Conservation (phyloP, 2,888 invertebrate species). For the Athripsodes cinereus region DNA sequence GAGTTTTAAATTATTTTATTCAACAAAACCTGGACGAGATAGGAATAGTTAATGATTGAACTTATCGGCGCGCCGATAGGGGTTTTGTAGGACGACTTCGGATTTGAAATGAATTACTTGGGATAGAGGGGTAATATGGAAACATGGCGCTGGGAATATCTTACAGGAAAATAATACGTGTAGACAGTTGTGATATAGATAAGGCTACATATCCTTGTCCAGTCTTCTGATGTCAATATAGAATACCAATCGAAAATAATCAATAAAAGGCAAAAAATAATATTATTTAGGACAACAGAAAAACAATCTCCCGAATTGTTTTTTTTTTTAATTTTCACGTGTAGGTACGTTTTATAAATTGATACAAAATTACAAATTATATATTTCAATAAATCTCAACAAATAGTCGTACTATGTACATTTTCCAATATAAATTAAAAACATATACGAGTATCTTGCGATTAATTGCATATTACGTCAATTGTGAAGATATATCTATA, state of each 20-base stretch:
- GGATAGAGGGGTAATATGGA: background rate
- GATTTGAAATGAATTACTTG: background rate
- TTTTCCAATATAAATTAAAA: too few species aligned
- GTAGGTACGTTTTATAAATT: too few species aligned
- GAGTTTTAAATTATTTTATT: background rate
- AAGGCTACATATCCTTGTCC: background rate
- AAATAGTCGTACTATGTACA: too few species aligned
- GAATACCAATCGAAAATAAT: background rate
- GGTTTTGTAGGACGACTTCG: background rate
- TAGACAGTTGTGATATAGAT: background rate
- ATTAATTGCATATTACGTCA: too few species aligned
- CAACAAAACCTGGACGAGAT: background rate
- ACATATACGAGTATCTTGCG: too few species aligned
- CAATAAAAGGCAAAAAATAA: too few species aligned
- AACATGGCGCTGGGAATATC: background rate
- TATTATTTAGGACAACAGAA: background rate
- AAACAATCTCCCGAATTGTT: too few species aligned
- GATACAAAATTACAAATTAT: too few species aligned
- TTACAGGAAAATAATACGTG: background rate
- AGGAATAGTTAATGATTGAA: conserved; percentile 1
- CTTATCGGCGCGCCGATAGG: background rate
- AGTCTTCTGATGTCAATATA: background rate
- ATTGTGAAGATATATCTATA: too few species aligned
- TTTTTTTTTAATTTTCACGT: too few species aligned
- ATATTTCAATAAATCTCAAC: too few species aligned